These are phyloP conservation scores for Tachypleus tridentatus DNA, from an alignment of 1,140 invertebrate species.

Conservation along the genomic window DNA sequence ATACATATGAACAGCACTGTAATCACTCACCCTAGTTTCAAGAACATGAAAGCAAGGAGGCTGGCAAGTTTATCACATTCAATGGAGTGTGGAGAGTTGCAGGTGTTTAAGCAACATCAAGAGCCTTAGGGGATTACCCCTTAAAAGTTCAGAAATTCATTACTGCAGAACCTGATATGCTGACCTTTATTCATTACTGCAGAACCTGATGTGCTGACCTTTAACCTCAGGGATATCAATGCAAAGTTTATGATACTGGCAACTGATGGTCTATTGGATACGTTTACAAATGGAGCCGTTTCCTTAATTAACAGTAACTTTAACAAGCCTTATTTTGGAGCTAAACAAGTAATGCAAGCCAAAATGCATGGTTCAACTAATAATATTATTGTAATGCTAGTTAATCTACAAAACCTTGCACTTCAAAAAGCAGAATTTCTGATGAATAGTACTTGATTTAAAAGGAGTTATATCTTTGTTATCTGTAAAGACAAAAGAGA, in stretches of 20 bases:
- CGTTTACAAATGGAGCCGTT: constrained; percentile 83
- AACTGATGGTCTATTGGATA: constrained; percentile 93
- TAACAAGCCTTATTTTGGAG: constrained; percentile 71
- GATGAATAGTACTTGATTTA: too few species aligned
- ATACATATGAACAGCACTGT: too few species aligned
- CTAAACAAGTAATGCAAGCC: constrained; percentile 79
- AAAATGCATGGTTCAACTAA: constrained; percentile 82
- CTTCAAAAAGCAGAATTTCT: too few species aligned
- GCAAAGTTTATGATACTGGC: constrained; percentile 84
- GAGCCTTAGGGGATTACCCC: constrained; percentile 88
- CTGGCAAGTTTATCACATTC: constrained; percentile 84
- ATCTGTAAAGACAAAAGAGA: too few species aligned
- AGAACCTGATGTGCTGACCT: constrained; percentile 89
- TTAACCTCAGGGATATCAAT: constrained; percentile 53
- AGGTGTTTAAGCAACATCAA: constrained; percentile 85
- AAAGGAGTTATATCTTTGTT: too few species aligned
- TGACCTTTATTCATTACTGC: constrained; percentile 86
- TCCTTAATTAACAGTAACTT: constrained; percentile 54
- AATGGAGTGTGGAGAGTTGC: constrained; percentile 94
- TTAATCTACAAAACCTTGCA: too few species aligned
- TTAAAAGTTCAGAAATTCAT: constrained; percentile 86
- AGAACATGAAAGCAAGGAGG: constrained; percentile 73
- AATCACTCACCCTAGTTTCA: too few species aligned
- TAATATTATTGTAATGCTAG: constrained; percentile 88
- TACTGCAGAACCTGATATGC: constrained; percentile 87